These are phyloP conservation scores for Genyomyrus donnyi DNA, from an alignment of 2,113 vertebrate genomes.

Conservation along the genomic window DNA sequence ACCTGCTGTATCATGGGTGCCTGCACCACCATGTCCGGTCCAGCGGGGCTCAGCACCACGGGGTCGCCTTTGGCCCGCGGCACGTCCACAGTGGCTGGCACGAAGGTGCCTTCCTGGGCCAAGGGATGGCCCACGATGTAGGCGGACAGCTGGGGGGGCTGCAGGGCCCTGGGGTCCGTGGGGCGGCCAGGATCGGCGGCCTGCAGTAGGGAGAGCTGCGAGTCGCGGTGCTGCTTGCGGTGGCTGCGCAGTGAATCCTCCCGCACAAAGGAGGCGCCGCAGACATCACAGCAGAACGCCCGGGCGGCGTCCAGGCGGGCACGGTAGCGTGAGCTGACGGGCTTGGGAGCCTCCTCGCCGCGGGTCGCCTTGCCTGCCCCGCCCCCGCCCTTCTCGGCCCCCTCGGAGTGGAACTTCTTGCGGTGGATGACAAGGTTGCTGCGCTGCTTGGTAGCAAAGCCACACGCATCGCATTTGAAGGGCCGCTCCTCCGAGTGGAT, in stretches of 20 bases:
- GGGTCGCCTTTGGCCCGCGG: slow-evolving; percentile 44
- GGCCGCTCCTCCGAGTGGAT: slow-evolving; percentile 86
- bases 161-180: slow-evolving; percentile 53
- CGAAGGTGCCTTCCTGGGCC: slow-evolving; percentile 49
- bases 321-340: slow-evolving; percentile 67
- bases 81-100: slow-evolving; percentile 49
- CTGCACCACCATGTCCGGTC: slow-evolving; percentile 52
- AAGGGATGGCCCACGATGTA: slow-evolving; percentile 76
- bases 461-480: slow-evolving; percentile 79
- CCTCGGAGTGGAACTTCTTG: slow-evolving; percentile 76
- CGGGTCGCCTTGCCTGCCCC: slow-evolving; percentile 32
- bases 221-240: slow-evolving; percentile 77
- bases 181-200: slow-evolving; percentile 38
- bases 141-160: slow-evolving; percentile 49
- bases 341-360: slow-evolving; percentile 53
- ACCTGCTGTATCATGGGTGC: slow-evolving; percentile 84
- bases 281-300: slow-evolving; percentile 77
- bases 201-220: slow-evolving; percentile 55
- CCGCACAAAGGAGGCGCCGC: slow-evolving; percentile 82
- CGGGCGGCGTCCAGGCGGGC: slow-evolving; percentile 82
- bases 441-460: slow-evolving; percentile 88
- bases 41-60: slow-evolving; percentile 60
- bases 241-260: slow-evolving; percentile 93
- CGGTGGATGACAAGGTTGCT: slow-evolving; percentile 87
- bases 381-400: slow-evolving; percentile 43